Percentiles rank a stretch among this genome's conserved stretches.
phyloP scores from a whole-genome alignment of 2,797 vertebrate genomes.

The Gila robusta region DNA sequence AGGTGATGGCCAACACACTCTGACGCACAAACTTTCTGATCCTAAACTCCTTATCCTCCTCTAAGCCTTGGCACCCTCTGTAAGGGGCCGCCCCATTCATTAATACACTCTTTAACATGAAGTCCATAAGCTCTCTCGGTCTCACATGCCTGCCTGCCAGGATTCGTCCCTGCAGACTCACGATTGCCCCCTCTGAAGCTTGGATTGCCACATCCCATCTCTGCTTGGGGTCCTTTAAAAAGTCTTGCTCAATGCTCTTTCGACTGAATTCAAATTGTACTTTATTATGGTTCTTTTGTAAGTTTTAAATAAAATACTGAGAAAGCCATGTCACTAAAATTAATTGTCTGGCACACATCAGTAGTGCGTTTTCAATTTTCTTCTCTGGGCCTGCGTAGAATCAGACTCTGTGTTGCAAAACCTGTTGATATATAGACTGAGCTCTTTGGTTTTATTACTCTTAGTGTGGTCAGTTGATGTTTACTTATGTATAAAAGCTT shows the following conservation, averaged over 20 bases:
- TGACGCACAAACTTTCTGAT: conserved; percentile 8
- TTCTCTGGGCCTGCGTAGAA: background rate
- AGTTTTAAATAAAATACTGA: conserved; percentile 43
- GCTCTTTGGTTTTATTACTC: background rate
- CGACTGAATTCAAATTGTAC: conserved; percentile 18
- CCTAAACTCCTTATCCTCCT: conserved; percentile 23
- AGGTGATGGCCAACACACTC: background rate
- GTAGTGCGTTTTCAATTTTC: background rate
- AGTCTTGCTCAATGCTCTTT: conserved; percentile 37
- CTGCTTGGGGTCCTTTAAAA: conserved; percentile 37
- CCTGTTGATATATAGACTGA: background rate
- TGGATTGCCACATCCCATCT: conserved; percentile 9
- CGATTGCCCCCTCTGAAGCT: background rate
- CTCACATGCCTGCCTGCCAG: background rate
- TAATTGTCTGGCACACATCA: background rate
- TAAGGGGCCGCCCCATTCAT: background rate
- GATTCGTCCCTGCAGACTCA: background rate
- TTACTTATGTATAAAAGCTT: background rate
- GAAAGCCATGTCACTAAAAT: background rate
- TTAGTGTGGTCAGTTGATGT: background rate
- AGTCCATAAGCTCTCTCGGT: background rate
- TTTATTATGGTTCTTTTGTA: conserved; percentile 45
- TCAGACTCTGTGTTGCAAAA: background rate
- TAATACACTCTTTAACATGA: background rate
- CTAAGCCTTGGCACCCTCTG: conserved; percentile 19